Evolutionary conservation across 37 sponge, comb jelly and placozoan species (phyloP), one percentile per base, ranked within the genome.

Genomic region (Hexactinellida sp.): DNA sequence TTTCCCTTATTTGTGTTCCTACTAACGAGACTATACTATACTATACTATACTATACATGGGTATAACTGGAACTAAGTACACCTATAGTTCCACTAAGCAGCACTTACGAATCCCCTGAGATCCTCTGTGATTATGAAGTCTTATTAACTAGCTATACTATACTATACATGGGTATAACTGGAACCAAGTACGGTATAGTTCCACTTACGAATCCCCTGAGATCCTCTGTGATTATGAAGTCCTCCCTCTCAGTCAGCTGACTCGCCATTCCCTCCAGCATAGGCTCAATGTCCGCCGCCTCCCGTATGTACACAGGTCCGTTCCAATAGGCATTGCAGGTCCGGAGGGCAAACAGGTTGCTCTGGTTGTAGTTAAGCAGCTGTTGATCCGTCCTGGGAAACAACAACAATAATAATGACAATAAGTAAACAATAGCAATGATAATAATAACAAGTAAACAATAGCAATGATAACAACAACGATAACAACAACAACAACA

Each of bases 321-420:
- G 84, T 93, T 91, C 92, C 93, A 97, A 89, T 87, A 94, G 36
- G 92, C 87, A 84, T 97, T 93, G 90, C 98, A 97, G 0, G 96
- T 95, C 38, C 96, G 90, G 24, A 91, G 41, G 36, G 92, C 90
- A 83, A 38, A 38, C n/a, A 87, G 35, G 52, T 23, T 23, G 76
- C 76, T 63, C 3, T 10, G 21, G 3, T 23, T 63, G 34, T 63
- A 63, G 28, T n/a, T 47, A 47, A 9, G 9, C 13, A 9, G 52
- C 13, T 9, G 13, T 47, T 47, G 52, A 16, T 47, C 52, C 16
- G 52, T 19, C 9, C 52, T 47, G 16, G 16, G 16, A 19, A 47
- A 47, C 52, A 47, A 47, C 52, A 47, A 47, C 16, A 19, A 47
- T 47, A 16, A 47, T 47, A 47, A 47, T 47, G 9, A 47, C 52